Base-by-base conservation (phyloP, 1,140 invertebrate genomes). In the Ctenoplectra terminalis region DNA sequence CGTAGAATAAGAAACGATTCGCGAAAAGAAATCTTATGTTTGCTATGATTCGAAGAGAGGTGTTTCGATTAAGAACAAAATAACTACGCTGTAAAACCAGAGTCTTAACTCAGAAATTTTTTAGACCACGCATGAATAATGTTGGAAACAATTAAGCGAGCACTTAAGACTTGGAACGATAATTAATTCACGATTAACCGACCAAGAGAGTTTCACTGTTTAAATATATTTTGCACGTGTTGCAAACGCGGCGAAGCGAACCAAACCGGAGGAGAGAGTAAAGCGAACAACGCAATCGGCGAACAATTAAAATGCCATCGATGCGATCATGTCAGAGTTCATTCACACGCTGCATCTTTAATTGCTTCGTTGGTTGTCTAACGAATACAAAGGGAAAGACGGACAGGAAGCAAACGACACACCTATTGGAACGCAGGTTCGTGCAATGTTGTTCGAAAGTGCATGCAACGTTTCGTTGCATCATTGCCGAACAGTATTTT, bases 221-320 rank as follows among this genome's bases (percentile, higher is more conserved):
- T 13, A 40, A 66, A 70, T 70, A 70, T 40, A 58, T 31, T 70
- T 34, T 17, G 13, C 8, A 26, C 13, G 23, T 31, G 46, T 31
- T 46, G 3, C 23, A 3, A 29, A 50, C 54, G 15, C 0, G 0
- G 13, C 20, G 15, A 17, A 40, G 13, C 26, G 37, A 58, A 37
- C 20, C 7, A 70, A 61, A 37, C 29, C 70, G 56, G 29, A 60
- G 43, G 77, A 76, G 77, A 77, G 58, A 85, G 54, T 48, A 20
- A 81, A 56, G 31, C 31, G 31, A 43, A 31, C 69, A 56, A 74
- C 13, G 56, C 46, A 67, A 76, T 76, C 50, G 40, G 29, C 11
- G 50, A 63, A 73, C 64, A 46, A 86, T 86, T 86, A 86, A 83
- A 82, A 86, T 82, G 70, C 58, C 43, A 82, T 74, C 66, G 46